Percentiles rank a stretch among this genome's conserved stretches.
Conservation (phyloP, 2,888 invertebrate genomes). For the Seira ritae region DNA sequence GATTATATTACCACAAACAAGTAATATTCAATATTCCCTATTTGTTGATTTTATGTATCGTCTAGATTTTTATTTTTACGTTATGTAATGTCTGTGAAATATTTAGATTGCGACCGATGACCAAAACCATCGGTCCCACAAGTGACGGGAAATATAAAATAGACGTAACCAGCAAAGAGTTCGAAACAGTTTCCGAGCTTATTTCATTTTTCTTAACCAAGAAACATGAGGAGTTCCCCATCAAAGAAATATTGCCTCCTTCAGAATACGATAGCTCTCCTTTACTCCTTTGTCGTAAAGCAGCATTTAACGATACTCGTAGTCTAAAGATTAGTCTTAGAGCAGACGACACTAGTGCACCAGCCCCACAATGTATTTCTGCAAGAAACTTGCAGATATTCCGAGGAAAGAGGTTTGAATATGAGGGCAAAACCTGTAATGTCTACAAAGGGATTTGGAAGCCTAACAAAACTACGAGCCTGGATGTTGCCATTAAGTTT, state of each 20-base stretch:
- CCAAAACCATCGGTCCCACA: conserved; percentile 55
- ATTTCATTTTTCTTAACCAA: conserved; percentile 78
- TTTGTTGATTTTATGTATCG: no score
- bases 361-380: conserved; percentile 82
- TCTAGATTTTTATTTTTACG: no score
- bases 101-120: conserved; percentile 63
- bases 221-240: conserved; percentile 80
- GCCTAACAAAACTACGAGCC: conserved; percentile 84
- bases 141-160: conserved; percentile 64
- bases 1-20: conserved; percentile 87
- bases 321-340: conserved; percentile 76
- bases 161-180: conserved; percentile 44
- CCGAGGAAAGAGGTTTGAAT: conserved; percentile 78
- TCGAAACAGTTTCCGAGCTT: conserved; percentile 79
- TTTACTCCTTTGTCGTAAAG: conserved; percentile 80
- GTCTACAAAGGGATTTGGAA: conserved; percentile 88
- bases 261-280: conserved; percentile 90
- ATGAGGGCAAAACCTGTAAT: conserved; percentile 78
- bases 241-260: conserved; percentile 88
- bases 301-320: conserved; percentile 47
- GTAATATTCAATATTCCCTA: conserved; percentile 76
- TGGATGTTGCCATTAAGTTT: conserved; percentile 88
- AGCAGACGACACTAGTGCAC: conserved; percentile 75
- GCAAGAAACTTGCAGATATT: conserved; percentile 83
- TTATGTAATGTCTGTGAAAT: no score